These are phyloP conservation scores for Acanthosepion pharaonis DNA, from an alignment of 2,888 invertebrate genomes.

Conservation along the genomic window DNA sequence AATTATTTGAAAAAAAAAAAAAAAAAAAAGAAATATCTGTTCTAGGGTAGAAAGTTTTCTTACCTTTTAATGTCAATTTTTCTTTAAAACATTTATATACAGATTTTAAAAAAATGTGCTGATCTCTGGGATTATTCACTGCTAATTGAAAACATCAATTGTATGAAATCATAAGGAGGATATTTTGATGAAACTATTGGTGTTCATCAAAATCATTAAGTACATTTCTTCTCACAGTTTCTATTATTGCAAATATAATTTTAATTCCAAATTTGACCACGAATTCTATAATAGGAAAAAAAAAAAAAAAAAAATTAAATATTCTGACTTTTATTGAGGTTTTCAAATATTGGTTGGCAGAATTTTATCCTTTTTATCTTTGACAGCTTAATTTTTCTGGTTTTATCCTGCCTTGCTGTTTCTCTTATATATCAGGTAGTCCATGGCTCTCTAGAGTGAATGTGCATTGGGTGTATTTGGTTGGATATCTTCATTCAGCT, in stretches of 20 bases:
- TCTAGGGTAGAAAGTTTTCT: slow-evolving; percentile 33
- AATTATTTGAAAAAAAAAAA: neutral
- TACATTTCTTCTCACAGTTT: neutral
- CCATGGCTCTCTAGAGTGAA: slow-evolving; percentile 33
- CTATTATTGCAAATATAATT: slow-evolving; percentile 33
- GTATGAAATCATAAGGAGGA: neutral
- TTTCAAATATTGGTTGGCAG: slow-evolving; percentile 16
- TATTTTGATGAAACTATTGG: slow-evolving; percentile 22
- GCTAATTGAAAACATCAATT: neutral
- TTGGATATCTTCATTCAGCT: slow-evolving; percentile 22
- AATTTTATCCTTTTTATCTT: neutral
- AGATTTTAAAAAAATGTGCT: neutral
- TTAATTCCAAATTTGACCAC: slow-evolving; percentile 24
- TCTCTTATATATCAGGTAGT: slow-evolving; percentile 33
- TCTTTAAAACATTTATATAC: neutral
- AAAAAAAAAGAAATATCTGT: neutral
- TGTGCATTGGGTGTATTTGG: slow-evolving; percentile 21
- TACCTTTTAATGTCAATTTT: neutral
- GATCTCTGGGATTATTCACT: slow-evolving; percentile 21
- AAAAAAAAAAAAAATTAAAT: neutral
- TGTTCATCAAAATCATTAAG: slow-evolving; percentile 2
- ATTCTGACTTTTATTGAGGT: slow-evolving; percentile 4
- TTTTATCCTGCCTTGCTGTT: slow-evolving; percentile 20
- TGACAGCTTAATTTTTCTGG: slow-evolving; percentile 9
- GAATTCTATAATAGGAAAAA: slow-evolving; percentile 20